phyloP scores from a whole-genome alignment of 2,797 vertebrate species.

The Sebastes itinus region DNA sequence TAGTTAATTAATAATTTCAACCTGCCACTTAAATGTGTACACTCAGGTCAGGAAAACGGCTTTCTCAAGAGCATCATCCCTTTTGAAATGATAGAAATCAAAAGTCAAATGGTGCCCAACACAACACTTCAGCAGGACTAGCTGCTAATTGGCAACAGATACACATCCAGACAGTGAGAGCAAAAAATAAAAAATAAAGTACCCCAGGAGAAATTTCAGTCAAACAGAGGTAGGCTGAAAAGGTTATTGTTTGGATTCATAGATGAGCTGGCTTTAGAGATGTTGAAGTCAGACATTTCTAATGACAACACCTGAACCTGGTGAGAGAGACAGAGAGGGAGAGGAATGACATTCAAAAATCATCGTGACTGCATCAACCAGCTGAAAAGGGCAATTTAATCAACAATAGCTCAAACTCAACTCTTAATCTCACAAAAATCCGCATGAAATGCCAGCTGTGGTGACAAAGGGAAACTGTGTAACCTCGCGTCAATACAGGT shows the following conservation, averaged over 20 bases:
- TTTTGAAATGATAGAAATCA: not conserved
- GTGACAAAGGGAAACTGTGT: not conserved
- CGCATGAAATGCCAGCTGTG: slow-evolving; percentile 2
- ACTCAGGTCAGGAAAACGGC: not conserved
- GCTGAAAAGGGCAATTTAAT: slow-evolving; percentile 27
- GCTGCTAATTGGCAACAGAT: not conserved
- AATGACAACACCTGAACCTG: not conserved
- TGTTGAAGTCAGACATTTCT: not conserved
- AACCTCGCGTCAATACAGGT: not conserved
- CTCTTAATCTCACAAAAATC: not conserved
- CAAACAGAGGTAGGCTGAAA: not conserved
- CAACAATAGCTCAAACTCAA: not conserved
- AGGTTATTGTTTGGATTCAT: not conserved
- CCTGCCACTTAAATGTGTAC: not conserved
- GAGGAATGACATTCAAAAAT: slow-evolving; percentile 17
- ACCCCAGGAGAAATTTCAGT: not conserved
- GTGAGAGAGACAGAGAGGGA: not conserved
- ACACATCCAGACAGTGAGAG: not conserved
- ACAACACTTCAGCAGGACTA: not conserved
- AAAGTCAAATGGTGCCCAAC: not conserved
- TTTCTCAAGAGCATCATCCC: not conserved
- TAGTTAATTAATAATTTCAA: not conserved
- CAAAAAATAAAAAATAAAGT: not conserved
- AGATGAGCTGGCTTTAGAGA: not conserved
- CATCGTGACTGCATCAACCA: not conserved